These are phyloP conservation scores for Mirza zaza DNA, from an alignment of 2,113 vertebrate genomes.

Conservation along the genomic window DNA sequence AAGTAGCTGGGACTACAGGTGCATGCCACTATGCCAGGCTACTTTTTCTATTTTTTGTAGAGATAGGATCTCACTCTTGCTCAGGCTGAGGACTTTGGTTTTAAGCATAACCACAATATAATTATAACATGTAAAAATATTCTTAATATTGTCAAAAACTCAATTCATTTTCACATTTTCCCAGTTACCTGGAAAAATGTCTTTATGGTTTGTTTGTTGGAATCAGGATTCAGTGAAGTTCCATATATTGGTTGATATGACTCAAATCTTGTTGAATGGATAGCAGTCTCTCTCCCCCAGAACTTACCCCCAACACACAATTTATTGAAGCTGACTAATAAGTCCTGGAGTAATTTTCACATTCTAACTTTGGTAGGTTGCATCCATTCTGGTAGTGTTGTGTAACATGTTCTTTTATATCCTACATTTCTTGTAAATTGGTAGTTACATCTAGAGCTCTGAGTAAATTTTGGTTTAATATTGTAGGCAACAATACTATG, in stretches of 20 bases:
- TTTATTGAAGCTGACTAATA: not conserved
- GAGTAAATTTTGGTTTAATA: not conserved
- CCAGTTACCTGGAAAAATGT: not conserved
- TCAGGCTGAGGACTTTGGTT: not conserved
- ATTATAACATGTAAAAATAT: not conserved
- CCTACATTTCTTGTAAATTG: not conserved
- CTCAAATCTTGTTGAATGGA: not conserved
- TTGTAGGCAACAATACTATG: not conserved
- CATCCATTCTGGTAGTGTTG: not conserved
- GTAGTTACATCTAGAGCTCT: not conserved
- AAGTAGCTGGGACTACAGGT: too few species aligned
- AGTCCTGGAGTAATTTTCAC: not conserved
- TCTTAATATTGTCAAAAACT: not conserved
- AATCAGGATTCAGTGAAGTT: not conserved
- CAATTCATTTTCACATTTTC: not conserved
- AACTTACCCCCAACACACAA: too few species aligned
- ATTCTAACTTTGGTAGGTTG: not conserved
- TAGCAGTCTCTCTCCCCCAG: not conserved
- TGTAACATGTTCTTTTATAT: not conserved
- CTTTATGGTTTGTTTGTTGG: not conserved
- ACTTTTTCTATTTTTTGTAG: too few species aligned
- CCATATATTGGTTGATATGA: not conserved
- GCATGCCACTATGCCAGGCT: too few species aligned
- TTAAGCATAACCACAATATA: not conserved
- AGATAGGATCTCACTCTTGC: too few species aligned